Percentiles rank a stretch among this genome's conserved stretches.
Conservation (phyloP, 2,113 vertebrate species). For the Malurus melanocephalus region DNA sequence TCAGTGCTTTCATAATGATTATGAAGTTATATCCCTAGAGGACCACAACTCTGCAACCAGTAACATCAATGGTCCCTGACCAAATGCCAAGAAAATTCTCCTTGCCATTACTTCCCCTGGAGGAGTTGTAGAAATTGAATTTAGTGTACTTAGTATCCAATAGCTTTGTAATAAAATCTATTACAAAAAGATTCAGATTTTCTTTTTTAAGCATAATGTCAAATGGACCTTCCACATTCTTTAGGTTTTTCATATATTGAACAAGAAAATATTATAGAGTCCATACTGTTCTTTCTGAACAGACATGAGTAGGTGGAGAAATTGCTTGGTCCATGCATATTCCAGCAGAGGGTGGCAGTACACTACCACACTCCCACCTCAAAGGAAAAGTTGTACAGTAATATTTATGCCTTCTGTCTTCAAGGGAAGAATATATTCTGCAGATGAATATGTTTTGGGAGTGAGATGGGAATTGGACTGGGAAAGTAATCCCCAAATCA, state of each 20-base stretch:
- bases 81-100: not conserved
- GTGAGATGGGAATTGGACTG: not conserved
- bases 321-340: not conserved
- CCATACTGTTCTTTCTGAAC: not conserved
- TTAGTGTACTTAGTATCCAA: not conserved
- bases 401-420: not conserved
- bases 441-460: not conserved
- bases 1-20: not conserved
- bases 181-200: not conserved
- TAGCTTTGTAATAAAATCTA: not conserved
- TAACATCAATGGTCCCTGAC: not conserved
- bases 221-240: not conserved
- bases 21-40: not conserved
- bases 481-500: not conserved
- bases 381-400: not conserved
- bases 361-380: not conserved
- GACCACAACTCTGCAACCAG: not conserved
- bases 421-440: not conserved
- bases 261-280: not conserved
- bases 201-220: not conserved
- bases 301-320: not conserved
- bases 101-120: not conserved
- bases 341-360: constrained; percentile 52
- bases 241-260: not conserved
- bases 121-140: not conserved